Conservation (phyloP, 2,113 vertebrate genomes). For the Leucosticte australis region DNA sequence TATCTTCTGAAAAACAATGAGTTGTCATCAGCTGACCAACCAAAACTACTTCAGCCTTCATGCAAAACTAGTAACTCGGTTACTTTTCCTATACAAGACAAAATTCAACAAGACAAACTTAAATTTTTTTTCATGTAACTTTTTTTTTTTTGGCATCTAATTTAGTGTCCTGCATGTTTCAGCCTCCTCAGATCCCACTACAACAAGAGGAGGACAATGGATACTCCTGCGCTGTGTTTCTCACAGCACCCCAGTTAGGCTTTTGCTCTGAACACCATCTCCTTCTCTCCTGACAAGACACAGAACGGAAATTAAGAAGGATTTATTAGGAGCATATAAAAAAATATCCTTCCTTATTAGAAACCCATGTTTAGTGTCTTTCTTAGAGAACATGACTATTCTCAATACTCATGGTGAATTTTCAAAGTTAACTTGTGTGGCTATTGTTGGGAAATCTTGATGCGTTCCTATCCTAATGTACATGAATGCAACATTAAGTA, state of each 20-base stretch:
- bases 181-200: not conserved
- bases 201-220: rapidly evolving
- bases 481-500: rapidly evolving
- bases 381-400: not conserved
- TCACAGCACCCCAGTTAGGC: not conserved
- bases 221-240: rapidly evolving
- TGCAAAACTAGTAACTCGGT: not conserved
- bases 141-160: not conserved
- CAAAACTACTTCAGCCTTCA: not conserved
- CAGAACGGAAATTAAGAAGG: not conserved
- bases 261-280: not conserved
- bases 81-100: not conserved
- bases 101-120: not conserved
- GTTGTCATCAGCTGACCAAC: not conserved
- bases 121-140: not conserved
- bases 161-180: not conserved
- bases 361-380: not conserved
- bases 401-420: not conserved
- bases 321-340: not conserved
- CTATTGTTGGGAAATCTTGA: not conserved
- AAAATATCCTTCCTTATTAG: not conserved
- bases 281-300: not conserved
- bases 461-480: rapidly evolving
- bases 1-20: not conserved
- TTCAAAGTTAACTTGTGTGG: not conserved